Evolutionary conservation across 2,888 invertebrate species (phyloP).

Genomic region (Parthenolecanium corni): DNA sequence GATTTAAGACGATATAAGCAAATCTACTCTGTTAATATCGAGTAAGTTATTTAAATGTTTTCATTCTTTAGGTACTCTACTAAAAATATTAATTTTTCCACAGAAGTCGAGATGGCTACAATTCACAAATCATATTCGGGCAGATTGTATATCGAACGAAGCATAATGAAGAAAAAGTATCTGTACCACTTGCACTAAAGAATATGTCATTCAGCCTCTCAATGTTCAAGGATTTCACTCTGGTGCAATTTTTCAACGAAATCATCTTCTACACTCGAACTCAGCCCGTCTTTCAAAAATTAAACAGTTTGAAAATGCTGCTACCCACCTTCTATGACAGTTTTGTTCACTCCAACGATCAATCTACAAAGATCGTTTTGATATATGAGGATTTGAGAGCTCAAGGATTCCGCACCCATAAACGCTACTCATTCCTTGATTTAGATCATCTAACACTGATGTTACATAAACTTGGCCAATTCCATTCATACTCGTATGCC

Average conservation of each 20-base stretch:
- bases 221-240: not conserved
- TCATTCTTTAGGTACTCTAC: too few species aligned
- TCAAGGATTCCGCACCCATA: not conserved
- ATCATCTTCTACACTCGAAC: not conserved
- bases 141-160: not conserved
- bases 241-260: not conserved
- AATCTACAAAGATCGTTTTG: not conserved
- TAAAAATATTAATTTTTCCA: too few species aligned
- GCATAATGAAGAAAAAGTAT: not conserved
- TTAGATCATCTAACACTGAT: slow-evolving; percentile 1
- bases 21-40: too few species aligned
- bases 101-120: not conserved
- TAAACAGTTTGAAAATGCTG: not conserved
- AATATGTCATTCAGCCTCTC: not conserved
- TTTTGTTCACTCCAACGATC: not conserved
- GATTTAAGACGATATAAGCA: too few species aligned
- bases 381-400: slow-evolving; percentile 4
- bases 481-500: slow-evolving; percentile 5
- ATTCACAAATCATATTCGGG: not conserved
- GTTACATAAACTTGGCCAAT: slow-evolving; percentile 11
- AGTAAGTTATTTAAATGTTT: too few species aligned
- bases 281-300: not conserved
- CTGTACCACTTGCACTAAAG: not conserved
- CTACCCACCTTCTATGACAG: slow-evolving; percentile 4
- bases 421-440: slow-evolving; percentile 4